Conservation (phyloP, 1,140 invertebrate species). For the Papilio aristodemus region DNA sequence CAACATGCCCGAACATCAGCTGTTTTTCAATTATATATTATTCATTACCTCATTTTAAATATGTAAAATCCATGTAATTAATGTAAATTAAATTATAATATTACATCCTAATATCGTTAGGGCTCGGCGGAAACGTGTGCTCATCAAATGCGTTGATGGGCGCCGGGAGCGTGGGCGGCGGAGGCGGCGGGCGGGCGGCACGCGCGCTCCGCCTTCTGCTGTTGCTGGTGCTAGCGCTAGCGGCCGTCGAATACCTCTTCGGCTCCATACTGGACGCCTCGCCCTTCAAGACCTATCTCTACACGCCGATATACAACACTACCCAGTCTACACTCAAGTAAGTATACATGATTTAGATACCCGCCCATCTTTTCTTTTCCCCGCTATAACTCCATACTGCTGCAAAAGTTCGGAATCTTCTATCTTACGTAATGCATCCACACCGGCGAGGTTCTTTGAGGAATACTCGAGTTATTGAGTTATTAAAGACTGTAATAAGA, state of each 20-base stretch:
- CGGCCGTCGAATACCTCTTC: conserved; percentile 71
- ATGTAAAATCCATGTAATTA: no score
- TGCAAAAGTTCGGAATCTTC: no score
- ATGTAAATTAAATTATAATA: no score
- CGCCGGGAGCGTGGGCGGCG: conserved; percentile 55
- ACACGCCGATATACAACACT: conserved; percentile 63
- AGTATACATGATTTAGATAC: conserved; percentile 33
- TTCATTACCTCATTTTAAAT: no score
- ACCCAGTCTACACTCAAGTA: conserved; percentile 62
- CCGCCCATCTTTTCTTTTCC: no score
- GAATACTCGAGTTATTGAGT: no score
- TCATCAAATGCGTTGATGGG: conserved; percentile 72
- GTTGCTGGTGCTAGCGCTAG: conserved; percentile 64
- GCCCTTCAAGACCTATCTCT: conserved; percentile 66
- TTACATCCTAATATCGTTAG: conserved; percentile 34
- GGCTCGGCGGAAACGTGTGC: conserved; percentile 41
- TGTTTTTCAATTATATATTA: no score
- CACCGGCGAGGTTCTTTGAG: no score
- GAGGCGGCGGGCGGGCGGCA: conserved; percentile 65
- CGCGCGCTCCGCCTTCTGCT: conserved; percentile 70
- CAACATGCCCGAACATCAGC: no score
- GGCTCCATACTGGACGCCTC: conserved; percentile 72
- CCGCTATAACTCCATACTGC: no score
- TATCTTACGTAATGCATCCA: no score
- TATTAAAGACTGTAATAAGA: no score